Percentiles rank a stretch among this genome's conserved stretches.
Conservation (phyloP, 1,140 invertebrate species). For the Wiebesia pumilae region DNA sequence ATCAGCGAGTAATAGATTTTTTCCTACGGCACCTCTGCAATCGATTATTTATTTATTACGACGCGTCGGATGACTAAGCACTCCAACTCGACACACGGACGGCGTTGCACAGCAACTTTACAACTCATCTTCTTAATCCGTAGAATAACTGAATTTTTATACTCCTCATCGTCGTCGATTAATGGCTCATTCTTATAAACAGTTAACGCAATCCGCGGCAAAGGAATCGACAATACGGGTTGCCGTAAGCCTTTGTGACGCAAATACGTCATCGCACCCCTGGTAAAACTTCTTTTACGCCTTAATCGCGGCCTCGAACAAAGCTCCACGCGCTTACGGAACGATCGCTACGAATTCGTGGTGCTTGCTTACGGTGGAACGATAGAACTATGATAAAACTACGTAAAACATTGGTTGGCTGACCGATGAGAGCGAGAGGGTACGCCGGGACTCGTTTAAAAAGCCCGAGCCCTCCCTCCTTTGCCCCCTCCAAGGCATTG, state of each 20-base stretch:
- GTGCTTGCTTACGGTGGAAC: too few species aligned
- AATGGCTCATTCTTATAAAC: background rate
- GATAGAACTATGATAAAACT: too few species aligned
- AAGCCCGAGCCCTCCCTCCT: too few species aligned
- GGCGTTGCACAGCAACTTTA: background rate
- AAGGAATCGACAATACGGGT: background rate
- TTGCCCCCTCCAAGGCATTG: too few species aligned
- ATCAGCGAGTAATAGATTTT: background rate
- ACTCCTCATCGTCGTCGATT: background rate
- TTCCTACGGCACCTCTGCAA: background rate
- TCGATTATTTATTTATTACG: conserved; percentile 13
- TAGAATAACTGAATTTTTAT: background rate
- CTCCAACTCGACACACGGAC: background rate
- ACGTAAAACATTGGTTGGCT: too few species aligned
- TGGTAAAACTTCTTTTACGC: background rate
- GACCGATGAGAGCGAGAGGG: too few species aligned
- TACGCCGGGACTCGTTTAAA: too few species aligned
- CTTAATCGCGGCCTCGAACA: background rate
- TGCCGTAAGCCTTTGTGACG: background rate
- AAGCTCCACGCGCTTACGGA: too few species aligned
- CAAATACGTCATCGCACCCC: background rate
- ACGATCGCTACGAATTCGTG: too few species aligned
- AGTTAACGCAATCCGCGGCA: background rate
- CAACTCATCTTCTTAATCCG: background rate
- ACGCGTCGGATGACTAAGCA: background rate